A percentile compares a stretch with the other conserved stretches of the same genome.
phyloP scores from a whole-genome alignment of 2,888 invertebrate genomes.

The Serripes groenlandicus region DNA sequence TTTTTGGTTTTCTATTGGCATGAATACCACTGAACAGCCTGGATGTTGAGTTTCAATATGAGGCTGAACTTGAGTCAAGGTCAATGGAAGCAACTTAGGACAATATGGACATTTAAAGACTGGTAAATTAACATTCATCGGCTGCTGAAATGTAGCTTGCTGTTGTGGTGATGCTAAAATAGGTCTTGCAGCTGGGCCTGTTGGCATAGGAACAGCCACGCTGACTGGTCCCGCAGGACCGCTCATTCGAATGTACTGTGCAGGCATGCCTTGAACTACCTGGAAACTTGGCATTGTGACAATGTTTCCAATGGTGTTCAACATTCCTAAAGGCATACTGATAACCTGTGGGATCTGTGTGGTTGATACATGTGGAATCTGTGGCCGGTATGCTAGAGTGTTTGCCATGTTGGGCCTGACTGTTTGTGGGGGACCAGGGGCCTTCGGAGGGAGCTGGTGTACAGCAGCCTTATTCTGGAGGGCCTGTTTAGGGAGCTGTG shows the following conservation, averaged over 20 bases:
- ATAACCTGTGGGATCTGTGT: slow-evolving; percentile 58
- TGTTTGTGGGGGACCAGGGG: slow-evolving; percentile 28
- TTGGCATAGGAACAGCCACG: slow-evolving; percentile 4
- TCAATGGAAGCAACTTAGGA: slow-evolving; percentile 64
- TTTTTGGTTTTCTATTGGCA: slow-evolving; percentile 38
- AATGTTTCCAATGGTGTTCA: slow-evolving; percentile 40
- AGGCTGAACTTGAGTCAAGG: slow-evolving; percentile 72
- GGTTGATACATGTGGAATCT: slow-evolving; percentile 48
- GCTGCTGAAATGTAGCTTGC: slow-evolving; percentile 13
- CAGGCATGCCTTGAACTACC: slow-evolving; percentile 31
- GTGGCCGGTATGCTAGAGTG: slow-evolving; percentile 61
- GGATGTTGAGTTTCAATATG: slow-evolving; percentile 80
- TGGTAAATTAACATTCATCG: slow-evolving; percentile 33
- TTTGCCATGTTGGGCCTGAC: slow-evolving; percentile 59
- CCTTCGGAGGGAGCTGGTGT: slow-evolving; percentile 25
- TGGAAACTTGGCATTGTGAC: slow-evolving; percentile 41
- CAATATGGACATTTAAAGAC: slow-evolving; percentile 74
- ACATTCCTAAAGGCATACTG: slow-evolving; percentile 48
- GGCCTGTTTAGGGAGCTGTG: slow-evolving; percentile 36
- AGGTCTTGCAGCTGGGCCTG: not conserved
- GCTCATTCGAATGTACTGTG: slow-evolving; percentile 56
- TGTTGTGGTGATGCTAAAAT: not conserved
- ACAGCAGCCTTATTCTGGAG: slow-evolving; percentile 5
- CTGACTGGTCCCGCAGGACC: slow-evolving; percentile 14
- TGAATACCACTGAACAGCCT: slow-evolving; percentile 67